Evolutionary conservation across 2,888 invertebrate species (phyloP), one percentile per base, ranked within the genome.

Genomic region (Mythimna loreyi): DNA sequence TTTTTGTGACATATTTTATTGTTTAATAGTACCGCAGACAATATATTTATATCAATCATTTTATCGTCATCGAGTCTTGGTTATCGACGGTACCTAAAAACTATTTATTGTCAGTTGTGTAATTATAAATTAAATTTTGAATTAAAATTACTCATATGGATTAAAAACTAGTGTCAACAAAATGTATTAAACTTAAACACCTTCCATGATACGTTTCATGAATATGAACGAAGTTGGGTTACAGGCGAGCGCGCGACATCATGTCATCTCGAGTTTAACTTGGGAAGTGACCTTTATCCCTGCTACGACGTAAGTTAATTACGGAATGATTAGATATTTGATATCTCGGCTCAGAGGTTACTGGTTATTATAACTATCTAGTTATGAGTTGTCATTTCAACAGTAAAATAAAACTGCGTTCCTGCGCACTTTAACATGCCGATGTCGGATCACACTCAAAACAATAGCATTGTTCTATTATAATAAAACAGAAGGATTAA

Each of bases 391-490:
- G 67, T 65, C 56, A 58, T 65, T 80, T 62, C n/a, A 75, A 75
- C 28, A 30, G 30, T 60, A 66, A 60, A 57, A 70, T 66, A 70
- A 62, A 80, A 80, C 65, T 62, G 36, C 57, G 65, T 65, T 75
- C 59, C 55, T 50, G 49, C 61, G 55, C 70, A 75, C 49, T 60
- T 74, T 53, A 70, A 76, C 71, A 70, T 63, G 45, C 57, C 64
- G 21, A 60, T 70, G 50, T 59, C 36, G 43, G 61, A 58, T 70
- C 58, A 9, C 53, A 67, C n/a, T 70, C 47, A 50, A 66, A 69
- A 81, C 80, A 74, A 81, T 66, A 59, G 82, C 67, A 80, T 81
- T 81, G 78, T 81, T 80, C 60, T 52, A 67, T 59, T 79, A 77
- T 50, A 65, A 57, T 72, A 73, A 69, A 66, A 60, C 50, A 43